phyloP scores from a whole-genome alignment of 2,888 invertebrate genomes.

The Rotaria sp. region DNA sequence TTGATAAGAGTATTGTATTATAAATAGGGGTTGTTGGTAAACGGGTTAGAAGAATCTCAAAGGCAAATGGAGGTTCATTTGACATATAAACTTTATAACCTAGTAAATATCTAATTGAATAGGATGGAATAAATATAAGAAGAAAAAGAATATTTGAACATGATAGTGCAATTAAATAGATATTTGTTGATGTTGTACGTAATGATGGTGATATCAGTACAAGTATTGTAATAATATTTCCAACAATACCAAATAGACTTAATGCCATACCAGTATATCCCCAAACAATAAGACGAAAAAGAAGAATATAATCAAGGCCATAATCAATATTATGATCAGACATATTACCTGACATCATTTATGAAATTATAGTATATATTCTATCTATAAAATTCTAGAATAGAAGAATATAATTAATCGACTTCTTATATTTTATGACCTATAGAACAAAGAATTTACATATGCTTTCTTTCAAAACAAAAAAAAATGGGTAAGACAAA shows the following conservation, averaged over 20 bases:
- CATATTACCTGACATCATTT: background rate
- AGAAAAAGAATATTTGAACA: constrained; percentile 8
- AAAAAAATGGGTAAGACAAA: background rate
- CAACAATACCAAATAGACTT: background rate
- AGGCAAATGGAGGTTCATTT: background rate
- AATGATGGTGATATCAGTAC: background rate
- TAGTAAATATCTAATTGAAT: background rate
- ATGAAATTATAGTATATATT: background rate
- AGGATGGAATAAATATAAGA: background rate
- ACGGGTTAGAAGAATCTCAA: background rate
- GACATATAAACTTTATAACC: background rate
- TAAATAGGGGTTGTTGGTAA: background rate
- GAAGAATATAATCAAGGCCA: background rate
- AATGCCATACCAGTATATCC: background rate
- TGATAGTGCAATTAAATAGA: background rate
- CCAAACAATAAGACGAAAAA: constrained; percentile 4
- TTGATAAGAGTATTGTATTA: constrained; percentile 1
- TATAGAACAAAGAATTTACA: background rate
- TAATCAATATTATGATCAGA: background rate
- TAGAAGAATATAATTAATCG: background rate
- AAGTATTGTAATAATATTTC: background rate
- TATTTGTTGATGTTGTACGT: background rate
- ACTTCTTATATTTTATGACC: background rate
- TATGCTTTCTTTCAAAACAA: constrained; percentile 3
- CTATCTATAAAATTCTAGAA: background rate